Evolutionary conservation across 1,140 invertebrate species (phyloP), one percentile per base, ranked within the genome.

Genomic region (Latrodectus geometricus): DNA sequence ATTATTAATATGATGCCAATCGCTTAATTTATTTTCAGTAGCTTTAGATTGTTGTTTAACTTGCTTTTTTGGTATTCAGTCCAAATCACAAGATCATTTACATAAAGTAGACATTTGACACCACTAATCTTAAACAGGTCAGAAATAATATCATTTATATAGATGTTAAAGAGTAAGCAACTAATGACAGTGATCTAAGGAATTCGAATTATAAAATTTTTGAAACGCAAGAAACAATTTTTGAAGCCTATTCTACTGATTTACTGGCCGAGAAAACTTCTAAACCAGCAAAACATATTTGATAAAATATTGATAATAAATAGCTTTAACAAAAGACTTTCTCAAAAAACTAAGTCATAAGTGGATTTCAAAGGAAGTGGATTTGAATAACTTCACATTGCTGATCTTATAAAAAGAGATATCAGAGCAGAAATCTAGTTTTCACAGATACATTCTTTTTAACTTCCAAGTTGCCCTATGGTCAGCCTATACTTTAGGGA

Each of bases 231-330:
- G 17, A 73, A 48, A 7, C 35, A 73, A 7, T 73, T 49, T 17
- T 73, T 23, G 17, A 12, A 73, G 35, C 35, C 21, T 12, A 73
- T 23, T 48, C 35, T 73, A 73, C 70, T 35, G 21, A 73, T 73
- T 73, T 23, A 35, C 35, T 73, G 70, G 35, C 70, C 14, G 35
- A 73, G 70, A 73, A 73, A 73, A 73, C 70, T 73, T 49, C 1
- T 9, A 48, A 73, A 73, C 70, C 35, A 73, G 35, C 35, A 1
- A 48, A 73, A 35, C 70, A 73, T 73, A 11, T 73, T 73, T 49
- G 70, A 73, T 20, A 35, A 1, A 73, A 73, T 17, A 15, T 23
- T 7, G 14, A 35, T 69, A 11, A 9, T 69, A n/a, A 17, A 9
- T 8, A 69, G 66, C n/a, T 69, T 69, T 17, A 69, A n/a, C 0